Percentiles rank a stretch among this genome's conserved stretches.
Conservation (phyloP, 2,888 invertebrate species). For the Troilus luridus region DNA sequence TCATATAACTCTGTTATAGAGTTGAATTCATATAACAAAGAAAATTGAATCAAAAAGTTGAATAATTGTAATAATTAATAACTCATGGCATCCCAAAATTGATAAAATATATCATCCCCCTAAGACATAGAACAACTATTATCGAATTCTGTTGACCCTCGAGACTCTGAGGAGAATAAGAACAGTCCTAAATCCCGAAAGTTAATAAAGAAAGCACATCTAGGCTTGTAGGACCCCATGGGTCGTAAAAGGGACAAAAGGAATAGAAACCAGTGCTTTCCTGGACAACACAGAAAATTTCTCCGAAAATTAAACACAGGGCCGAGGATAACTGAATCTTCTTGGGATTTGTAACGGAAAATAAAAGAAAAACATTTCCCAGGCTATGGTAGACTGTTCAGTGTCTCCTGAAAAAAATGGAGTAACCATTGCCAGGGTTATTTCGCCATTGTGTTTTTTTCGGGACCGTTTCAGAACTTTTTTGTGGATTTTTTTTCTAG, state of each 20-base stretch:
- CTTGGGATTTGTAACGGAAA: constrained; percentile 19
- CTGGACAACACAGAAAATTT: not conserved
- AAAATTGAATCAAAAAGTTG: too few species aligned
- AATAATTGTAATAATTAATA: too few species aligned
- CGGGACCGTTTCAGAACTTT: not conserved
- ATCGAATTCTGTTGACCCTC: not conserved
- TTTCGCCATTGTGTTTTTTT: constrained; percentile 15
- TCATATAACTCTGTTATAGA: too few species aligned
- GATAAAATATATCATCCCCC: too few species aligned
- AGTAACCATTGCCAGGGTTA: not conserved
- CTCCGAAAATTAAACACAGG: constrained; percentile 20
- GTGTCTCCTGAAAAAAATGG: not conserved
- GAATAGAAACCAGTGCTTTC: not conserved
- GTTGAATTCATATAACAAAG: too few species aligned
- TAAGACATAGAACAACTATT: too few species aligned
- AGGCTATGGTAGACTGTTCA: not conserved
- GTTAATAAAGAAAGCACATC: not conserved
- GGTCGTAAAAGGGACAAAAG: constrained; percentile 14
- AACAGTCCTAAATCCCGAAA: not conserved
- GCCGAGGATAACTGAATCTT: not conserved
- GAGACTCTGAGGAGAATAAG: not conserved
- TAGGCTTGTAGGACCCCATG: not conserved
- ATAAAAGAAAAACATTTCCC: constrained; percentile 19
- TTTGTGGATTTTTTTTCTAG: not conserved
- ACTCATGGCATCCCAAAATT: too few species aligned